Evolutionary conservation across 2,113 vertebrate genomes (phyloP), one percentile per base, ranked within the genome.

Genomic region (Gracilinanus agilis): DNA sequence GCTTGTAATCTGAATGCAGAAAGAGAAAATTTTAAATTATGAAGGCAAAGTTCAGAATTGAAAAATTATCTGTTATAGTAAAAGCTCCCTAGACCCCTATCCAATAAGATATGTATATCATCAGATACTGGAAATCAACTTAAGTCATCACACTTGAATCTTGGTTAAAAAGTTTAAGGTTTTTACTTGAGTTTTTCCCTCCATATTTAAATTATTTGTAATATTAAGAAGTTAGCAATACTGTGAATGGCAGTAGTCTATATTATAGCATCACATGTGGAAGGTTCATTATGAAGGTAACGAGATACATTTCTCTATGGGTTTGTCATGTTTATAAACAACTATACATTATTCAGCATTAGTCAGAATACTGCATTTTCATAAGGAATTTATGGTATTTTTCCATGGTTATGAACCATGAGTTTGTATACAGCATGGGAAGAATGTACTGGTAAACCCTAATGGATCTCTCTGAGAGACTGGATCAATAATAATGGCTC

Each of bases 11-110:
- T 27, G 49, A 67, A 27, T 19, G 23, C 53, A 95, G 53, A 93
- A 94, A 49, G 29, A 90, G 16, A 90, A 93, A 92, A 13, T 16
- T 55, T 40, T 94, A 44, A 93, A 93, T 61, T 89, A 55, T 95
- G 91, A 97, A 9, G 27, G 0, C 53, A 91, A 94, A 95, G 40
- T n/a, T 75, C 61, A 75, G 13, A 75, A 94, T 90, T 56, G 83
- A 94, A 83, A 95, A 56, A 9, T 90, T 21, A 95, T 44, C 49
- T 90, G 21, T 67, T 54, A 94, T 61, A 56, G 49, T 88, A 95
- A 94, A 90, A 29, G 92, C 25, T 53, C 2, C 3, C 21, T 24
- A 27, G 92, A 25, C 95, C 90, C 90, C n/a, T 3, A 94, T 56
- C 21, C 91, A 90, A 54, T 95, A 54, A 93, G 25, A 34, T 83